Conservation (phyloP, 2,888 invertebrate genomes). For the Folsomia manolachei region DNA sequence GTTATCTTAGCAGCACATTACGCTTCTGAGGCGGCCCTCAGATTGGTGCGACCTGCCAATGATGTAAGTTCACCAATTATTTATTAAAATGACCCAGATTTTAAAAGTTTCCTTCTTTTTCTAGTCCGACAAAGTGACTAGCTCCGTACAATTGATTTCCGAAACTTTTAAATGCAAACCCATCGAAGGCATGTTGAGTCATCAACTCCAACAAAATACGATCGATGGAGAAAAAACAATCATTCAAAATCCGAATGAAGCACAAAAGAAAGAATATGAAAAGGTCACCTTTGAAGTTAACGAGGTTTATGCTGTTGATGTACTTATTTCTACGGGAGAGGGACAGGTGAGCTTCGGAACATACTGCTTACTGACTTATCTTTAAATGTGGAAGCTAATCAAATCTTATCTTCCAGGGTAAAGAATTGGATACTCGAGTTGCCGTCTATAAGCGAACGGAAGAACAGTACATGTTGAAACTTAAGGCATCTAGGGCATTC, state of each 20-base stretch:
- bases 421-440: slow-evolving; percentile 89
- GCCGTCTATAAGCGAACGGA: slow-evolving; percentile 99
- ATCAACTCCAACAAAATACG: slow-evolving; percentile 91
- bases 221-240: slow-evolving; percentile 98
- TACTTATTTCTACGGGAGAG: slow-evolving; percentile 93
- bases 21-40: slow-evolving; percentile 91
- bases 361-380: background rate
- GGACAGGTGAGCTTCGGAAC: slow-evolving; percentile 69
- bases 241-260: slow-evolving; percentile 95
- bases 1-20: slow-evolving; percentile 91
- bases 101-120: slow-evolving; percentile 51
- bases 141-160: slow-evolving; percentile 87
- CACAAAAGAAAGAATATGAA: slow-evolving; percentile 94
- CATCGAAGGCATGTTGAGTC: slow-evolving; percentile 92
- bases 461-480: slow-evolving; percentile 91
- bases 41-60: slow-evolving; percentile 85
- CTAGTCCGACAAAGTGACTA: slow-evolving; percentile 85
- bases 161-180: slow-evolving; percentile 95
- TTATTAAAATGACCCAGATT: slow-evolving; percentile 6
- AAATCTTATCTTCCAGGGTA: slow-evolving; percentile 62
- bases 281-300: slow-evolving; percentile 92
- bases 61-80: slow-evolving; percentile 62
- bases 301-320: slow-evolving; percentile 98
- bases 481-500: slow-evolving; percentile 92
- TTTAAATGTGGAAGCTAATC: slow-evolving; percentile 7